phyloP scores from a whole-genome alignment of 2,113 vertebrate species.

The Grallaria varia region DNA sequence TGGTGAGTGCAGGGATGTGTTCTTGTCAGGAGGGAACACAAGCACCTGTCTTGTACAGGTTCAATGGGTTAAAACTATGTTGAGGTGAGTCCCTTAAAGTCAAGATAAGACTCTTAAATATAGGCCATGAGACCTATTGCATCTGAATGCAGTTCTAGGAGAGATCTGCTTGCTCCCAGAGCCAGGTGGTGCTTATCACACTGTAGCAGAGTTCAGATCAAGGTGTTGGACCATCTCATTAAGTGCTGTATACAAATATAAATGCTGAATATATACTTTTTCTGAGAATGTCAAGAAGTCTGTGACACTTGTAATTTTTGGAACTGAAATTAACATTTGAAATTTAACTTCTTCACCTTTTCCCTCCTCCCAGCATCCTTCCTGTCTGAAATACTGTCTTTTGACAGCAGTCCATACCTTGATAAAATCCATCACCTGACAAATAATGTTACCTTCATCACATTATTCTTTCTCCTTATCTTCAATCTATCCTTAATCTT shows the following conservation, averaged over 20 bases:
- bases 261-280: not conserved
- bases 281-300: not conserved
- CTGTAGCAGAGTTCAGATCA: not conserved
- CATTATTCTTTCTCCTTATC: not conserved
- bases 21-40: not conserved
- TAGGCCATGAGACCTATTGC: not conserved
- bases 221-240: not conserved
- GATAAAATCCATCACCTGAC: not conserved
- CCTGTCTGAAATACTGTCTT: not conserved
- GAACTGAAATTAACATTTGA: not conserved
- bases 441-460: not conserved
- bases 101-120: not conserved
- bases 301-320: not conserved
- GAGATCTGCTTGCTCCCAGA: not conserved
- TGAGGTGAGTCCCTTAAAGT: not conserved
- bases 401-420: not conserved
- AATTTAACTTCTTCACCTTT: not conserved
- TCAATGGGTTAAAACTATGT: not conserved
- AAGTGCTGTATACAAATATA: not conserved
- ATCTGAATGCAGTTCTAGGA: not conserved
- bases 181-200: fast-evolving
- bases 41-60: not conserved
- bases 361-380: not conserved
- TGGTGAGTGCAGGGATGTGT: not conserved
- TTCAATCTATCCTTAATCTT: not conserved